phyloP scores from a whole-genome alignment of 2,113 vertebrate genomes.

The Casuarius casuarius region DNA sequence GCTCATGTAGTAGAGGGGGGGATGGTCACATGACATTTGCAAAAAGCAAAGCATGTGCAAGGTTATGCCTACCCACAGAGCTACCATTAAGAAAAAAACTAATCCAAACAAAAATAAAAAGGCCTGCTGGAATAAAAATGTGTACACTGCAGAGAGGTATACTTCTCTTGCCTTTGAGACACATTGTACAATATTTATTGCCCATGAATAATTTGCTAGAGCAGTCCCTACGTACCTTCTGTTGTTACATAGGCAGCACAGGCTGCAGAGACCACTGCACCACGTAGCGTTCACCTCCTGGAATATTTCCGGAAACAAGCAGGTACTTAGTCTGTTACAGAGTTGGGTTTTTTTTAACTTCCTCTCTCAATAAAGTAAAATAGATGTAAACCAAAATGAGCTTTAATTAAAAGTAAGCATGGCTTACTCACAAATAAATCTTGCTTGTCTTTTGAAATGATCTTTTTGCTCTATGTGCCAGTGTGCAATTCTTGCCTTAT shows the following conservation, averaged over 20 bases:
- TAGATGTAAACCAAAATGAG: neutral
- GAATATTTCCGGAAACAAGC: neutral
- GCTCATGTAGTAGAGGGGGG: neutral
- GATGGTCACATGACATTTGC: neutral
- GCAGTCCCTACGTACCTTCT: neutral
- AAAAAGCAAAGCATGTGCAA: neutral
- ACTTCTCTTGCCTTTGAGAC: conserved; percentile 8
- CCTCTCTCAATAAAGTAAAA: neutral
- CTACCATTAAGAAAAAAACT: neutral
- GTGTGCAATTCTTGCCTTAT: neutral
- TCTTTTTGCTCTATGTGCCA: neutral
- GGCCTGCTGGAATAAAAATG: neutral
- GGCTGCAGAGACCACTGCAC: neutral
- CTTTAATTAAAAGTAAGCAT: neutral
- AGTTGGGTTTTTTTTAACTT: neutral
- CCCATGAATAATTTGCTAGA: conserved; percentile 43
- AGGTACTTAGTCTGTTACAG: neutral
- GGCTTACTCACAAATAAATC: neutral
- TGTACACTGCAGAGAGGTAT: neutral
- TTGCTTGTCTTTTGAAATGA: neutral
- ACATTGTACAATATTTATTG: conserved; percentile 61
- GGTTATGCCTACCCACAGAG: neutral
- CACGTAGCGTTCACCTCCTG: neutral
- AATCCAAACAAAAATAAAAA: neutral
- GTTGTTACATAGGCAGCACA: neutral